phyloP scores from a whole-genome alignment of 2,888 invertebrate species.

The Melieria picta region DNA sequence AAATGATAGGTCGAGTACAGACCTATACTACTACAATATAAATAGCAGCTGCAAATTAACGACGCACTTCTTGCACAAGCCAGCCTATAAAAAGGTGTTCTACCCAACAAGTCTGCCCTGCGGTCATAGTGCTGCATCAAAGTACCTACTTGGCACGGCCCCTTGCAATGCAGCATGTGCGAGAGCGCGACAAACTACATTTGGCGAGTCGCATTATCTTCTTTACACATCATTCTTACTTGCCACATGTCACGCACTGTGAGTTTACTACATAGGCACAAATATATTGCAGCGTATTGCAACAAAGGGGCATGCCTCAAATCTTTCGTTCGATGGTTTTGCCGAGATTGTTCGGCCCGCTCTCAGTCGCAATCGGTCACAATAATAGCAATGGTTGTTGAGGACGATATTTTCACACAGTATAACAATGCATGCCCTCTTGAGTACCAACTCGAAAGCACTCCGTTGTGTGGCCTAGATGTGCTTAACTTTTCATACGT shows the following conservation, averaged over 20 bases:
- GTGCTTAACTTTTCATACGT: conserved; percentile 5
- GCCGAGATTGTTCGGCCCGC: conserved; percentile 50
- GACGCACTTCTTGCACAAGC: conserved; percentile 32
- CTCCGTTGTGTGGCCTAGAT: conserved; percentile 31
- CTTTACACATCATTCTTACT: background rate
- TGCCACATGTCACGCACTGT: conserved; percentile 26
- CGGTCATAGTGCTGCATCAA: too few relatives aligned
- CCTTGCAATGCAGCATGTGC: conserved; percentile 5
- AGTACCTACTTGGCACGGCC: too few relatives aligned
- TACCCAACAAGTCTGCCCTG: background rate
- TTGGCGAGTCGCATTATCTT: background rate
- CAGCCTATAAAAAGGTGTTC: conserved; percentile 21
- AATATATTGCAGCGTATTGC: conserved; percentile 38
- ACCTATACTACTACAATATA: conserved; percentile 21
- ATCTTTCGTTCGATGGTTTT: conserved; percentile 33
- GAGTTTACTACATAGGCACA: background rate
- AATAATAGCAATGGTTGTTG: conserved; percentile 51
- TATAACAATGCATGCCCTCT: conserved; percentile 47
- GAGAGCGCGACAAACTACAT: conserved; percentile 32
- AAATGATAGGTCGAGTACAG: conserved; percentile 25
- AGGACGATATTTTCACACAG: conserved; percentile 56
- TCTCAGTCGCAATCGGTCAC: conserved; percentile 44
- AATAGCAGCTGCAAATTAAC: conserved; percentile 32
- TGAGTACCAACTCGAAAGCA: conserved; percentile 41
- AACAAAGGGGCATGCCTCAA: conserved; percentile 37